These are phyloP conservation scores for Pseudorasbora parva DNA, from an alignment of 2,113 vertebrate genomes.

Conservation along the genomic window DNA sequence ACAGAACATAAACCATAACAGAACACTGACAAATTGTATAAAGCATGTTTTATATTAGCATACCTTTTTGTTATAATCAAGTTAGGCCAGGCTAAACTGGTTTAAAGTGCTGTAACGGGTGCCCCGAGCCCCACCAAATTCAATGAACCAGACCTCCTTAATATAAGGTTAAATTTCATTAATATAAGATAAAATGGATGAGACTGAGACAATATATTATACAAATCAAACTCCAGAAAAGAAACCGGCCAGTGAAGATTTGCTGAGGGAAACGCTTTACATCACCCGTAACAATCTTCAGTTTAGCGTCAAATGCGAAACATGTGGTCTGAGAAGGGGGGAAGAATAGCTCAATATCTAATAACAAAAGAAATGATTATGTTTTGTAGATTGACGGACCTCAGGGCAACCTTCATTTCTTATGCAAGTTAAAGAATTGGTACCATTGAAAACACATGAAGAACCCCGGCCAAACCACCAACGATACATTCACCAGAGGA, in stretches of 20 bases:
- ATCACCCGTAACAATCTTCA: constrained; percentile 26
- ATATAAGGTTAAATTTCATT: not conserved
- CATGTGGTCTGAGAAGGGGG: constrained; percentile 60
- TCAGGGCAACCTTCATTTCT: constrained; percentile 48
- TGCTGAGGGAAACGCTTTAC: constrained; percentile 14
- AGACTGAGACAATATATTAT: not conserved
- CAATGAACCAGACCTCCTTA: not conserved
- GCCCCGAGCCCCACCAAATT: not conserved
- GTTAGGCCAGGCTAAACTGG: constrained; percentile 8
- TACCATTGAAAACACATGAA: constrained; percentile 70
- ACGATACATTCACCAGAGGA: constrained; percentile 55
- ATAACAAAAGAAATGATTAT: constrained; percentile 60
- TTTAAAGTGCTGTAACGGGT: not conserved
- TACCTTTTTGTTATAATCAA: not conserved
- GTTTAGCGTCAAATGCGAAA: constrained; percentile 41
- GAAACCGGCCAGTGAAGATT: constrained; percentile 25
- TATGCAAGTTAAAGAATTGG: constrained; percentile 55
- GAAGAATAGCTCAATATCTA: constrained; percentile 59
- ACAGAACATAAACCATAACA: not conserved
- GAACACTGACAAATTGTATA: not conserved
- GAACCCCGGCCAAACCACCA: constrained; percentile 51
- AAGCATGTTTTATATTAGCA: not conserved
- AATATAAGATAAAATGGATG: not conserved
- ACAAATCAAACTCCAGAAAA: constrained; percentile 15
- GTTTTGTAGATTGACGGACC: constrained; percentile 57